Evolutionary conservation across 2,113 vertebrate species (phyloP), one percentile per base, ranked within the genome.

Genomic region (Zosterops lateralis): DNA sequence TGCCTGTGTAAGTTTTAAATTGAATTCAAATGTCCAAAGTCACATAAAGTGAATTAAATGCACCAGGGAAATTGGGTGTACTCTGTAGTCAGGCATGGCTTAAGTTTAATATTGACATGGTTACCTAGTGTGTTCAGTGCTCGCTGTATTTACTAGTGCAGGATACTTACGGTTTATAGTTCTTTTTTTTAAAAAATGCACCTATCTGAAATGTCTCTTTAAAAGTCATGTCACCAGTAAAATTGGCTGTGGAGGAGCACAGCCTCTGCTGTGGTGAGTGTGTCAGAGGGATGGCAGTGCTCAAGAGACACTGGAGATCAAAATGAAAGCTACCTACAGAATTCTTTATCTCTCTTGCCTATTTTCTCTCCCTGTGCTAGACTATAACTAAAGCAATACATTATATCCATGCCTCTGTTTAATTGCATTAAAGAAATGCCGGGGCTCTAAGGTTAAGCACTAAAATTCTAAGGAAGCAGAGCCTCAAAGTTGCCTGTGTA

Each of bases 341-440:
- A 75, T 76, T 87, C 87, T 83, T 89, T 77, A 5, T 93, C 56
- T 72, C 25, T 68, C 75, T 91, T n/a, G 9, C 68, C 67, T 90
- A 57, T 94, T 92, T 92, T 80, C 74, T 18, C 91, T 84, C 44
- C 51, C 45, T 72, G 50, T 71, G 60, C 78, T 48, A 14, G 72
- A 9, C 70, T 51, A 2, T 91, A 78, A 67, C 82, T 92, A 67
- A 86, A 76, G 87, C 75, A 47, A 4, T 75, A 4, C 72, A 48
- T 86, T 87, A 14, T 54, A 19, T 60, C 77, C 4, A 1, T 85
- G 50, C 21, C 54, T 85, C 77, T 76, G 76, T 89, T 87, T 93
- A 94, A 96, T 95, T 93, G 80, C 79, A 83, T 90, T 93, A 84
- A 95, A 94, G 92, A 60, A 88, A 83, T 34, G 75, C 45, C 6